Base-by-base conservation (phyloP, 2,113 vertebrate genomes). In the Progne subis region DNA sequence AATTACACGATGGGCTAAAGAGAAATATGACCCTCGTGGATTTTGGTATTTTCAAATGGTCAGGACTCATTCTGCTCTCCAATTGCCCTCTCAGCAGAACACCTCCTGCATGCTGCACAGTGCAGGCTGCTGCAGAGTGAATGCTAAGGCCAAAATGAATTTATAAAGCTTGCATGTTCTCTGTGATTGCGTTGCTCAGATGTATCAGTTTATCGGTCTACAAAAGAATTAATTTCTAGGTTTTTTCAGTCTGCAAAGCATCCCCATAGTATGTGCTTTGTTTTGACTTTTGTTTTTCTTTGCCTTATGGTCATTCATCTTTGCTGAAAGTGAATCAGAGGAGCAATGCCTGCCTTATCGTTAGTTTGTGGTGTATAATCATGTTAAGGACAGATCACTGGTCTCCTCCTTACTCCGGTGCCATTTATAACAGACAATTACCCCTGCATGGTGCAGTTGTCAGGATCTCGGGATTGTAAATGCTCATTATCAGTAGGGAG, bases 381-480 rank as follows among this genome's bases (percentile, higher is more conserved):
- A 53, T 2, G 74, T 97, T 95, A 97, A 87, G 90, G 95, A 94
- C 90, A 97, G 88, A 94, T 96, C 94, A 81, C 78, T 89, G 94
- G 44, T 85, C 91, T 96, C 56, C 75, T 94, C 89, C 71, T 78
- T 74, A 83, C 81, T 92, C 83, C 49, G 43, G 46, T 86, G 68
- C 92, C 89, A 96, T 96, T 95, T 96, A 69, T 92, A 97, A 97
- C 80, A 91, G 74, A 64, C 87, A 96, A 93, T 96, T 95, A 96
- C 39, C 77, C 76, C 82, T 83, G 81, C 78, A 70, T 88, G 89
- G 88, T 83, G 83, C 86, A 85, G 82, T 82, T 96, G 88, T 95
- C 94, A 88, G 82, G 89, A 94, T 95, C 86, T 65, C 61, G 14
- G 70, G 68, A 76, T 43, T 90, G 77, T 75, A 95, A 96, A 93